Evolutionary conservation across 2,797 vertebrate genomes (phyloP).

Genomic region (Rallus crepitans): DNA sequence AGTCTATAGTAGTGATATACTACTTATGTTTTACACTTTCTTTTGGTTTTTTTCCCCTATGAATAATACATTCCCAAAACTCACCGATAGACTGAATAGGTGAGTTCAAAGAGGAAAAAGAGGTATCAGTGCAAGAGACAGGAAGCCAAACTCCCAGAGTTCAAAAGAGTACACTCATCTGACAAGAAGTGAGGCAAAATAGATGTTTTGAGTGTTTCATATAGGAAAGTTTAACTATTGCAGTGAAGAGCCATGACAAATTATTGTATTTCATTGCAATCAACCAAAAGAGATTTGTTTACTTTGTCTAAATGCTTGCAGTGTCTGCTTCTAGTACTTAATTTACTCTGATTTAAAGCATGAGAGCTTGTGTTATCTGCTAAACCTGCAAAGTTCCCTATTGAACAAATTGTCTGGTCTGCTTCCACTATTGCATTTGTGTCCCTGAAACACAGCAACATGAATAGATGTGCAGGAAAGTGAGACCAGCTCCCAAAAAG

Average conservation of each 20-base stretch:
- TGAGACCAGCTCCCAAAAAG: background rate
- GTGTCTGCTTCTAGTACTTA: background rate
- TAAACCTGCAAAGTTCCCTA: background rate
- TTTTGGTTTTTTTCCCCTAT: rapidly evolving
- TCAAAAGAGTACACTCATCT: background rate
- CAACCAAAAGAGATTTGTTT: background rate
- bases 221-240: background rate
- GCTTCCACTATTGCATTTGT: background rate
- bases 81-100: background rate
- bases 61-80: background rate
- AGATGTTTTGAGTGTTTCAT: background rate
- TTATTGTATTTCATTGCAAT: background rate
- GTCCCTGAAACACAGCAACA: background rate
- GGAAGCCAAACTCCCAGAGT: background rate
- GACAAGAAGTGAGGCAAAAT: background rate
- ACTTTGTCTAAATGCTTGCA: background rate
- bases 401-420: background rate
- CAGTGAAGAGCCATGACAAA: background rate
- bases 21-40: background rate
- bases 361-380: background rate
- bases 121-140: background rate
- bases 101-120: background rate
- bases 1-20: background rate
- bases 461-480: background rate
- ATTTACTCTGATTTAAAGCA: background rate